phyloP scores from a whole-genome alignment of 2,797 vertebrate genomes.

The Aphelocoma californica region DNA sequence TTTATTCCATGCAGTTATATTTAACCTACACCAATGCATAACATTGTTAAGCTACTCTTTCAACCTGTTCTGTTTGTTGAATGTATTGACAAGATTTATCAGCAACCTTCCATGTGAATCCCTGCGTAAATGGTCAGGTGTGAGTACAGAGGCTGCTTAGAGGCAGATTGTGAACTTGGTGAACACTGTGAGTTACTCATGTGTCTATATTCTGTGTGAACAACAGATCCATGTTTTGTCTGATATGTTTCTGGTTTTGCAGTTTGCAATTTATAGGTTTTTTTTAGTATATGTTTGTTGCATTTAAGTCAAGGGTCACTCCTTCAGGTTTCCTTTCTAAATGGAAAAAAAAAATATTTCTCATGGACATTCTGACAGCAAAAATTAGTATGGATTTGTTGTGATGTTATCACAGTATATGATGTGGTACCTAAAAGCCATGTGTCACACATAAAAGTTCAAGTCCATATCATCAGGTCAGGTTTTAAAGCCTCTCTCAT shows the following conservation, averaged over 20 bases:
- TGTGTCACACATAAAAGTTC: neutral
- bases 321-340: neutral
- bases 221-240: neutral
- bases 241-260: neutral
- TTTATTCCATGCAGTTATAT: neutral
- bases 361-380: neutral
- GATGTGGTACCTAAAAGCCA: neutral
- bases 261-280: neutral
- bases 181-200: neutral
- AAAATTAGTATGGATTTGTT: constrained; percentile 1
- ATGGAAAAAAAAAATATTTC: neutral
- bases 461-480: neutral
- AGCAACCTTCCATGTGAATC: neutral
- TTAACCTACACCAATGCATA: neutral
- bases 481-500: neutral
- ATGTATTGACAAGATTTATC: neutral
- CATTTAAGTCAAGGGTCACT: neutral
- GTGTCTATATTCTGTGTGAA: neutral
- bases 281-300: neutral
- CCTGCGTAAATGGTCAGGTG: neutral
- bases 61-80: neutral
- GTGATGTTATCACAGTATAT: neutral
- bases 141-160: neutral
- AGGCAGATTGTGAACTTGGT: neutral
- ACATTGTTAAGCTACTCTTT: neutral